phyloP scores from a whole-genome alignment of 2,888 invertebrate genomes.

The Drosophila paucipuncta region DNA sequence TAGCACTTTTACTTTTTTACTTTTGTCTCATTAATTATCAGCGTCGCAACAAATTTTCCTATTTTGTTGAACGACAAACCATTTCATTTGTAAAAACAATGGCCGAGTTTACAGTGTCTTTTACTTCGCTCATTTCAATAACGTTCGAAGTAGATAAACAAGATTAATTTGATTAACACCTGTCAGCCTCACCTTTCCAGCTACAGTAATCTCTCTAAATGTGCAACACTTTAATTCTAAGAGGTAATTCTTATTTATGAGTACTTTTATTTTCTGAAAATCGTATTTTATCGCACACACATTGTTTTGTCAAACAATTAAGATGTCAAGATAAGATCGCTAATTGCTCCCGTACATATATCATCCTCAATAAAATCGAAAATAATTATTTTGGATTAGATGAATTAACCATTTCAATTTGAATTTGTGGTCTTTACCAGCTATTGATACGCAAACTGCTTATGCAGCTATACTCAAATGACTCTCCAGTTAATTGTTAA shows the following conservation, averaged over 20 bases:
- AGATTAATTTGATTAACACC: neutral
- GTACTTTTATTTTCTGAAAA: neutral
- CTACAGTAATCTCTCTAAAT: neutral
- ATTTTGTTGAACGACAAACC: slow-evolving; percentile 63
- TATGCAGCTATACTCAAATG: neutral
- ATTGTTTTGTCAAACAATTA: neutral
- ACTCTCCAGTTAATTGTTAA: neutral
- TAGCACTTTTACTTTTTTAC: slow-evolving; percentile 73
- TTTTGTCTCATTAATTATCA: slow-evolving; percentile 71
- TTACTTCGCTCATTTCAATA: slow-evolving; percentile 2
- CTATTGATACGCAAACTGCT: neutral
- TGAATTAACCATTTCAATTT: neutral
- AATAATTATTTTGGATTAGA: neutral
- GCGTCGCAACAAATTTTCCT: slow-evolving; percentile 41
- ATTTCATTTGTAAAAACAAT: slow-evolving; percentile 34
- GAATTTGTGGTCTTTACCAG: neutral
- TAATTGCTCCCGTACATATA: no score
- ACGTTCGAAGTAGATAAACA: neutral
- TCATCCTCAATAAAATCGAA: neutral
- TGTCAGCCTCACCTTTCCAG: neutral
- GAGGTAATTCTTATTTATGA: neutral
- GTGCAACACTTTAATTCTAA: neutral
- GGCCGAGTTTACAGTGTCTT: slow-evolving; percentile 15
- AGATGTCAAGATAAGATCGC: no score
- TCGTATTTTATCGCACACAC: neutral